These are phyloP conservation scores for Zoroaster sp. DNA, from an alignment of 53 echinoderm and acorn worm genomes.

Conservation along the genomic window DNA sequence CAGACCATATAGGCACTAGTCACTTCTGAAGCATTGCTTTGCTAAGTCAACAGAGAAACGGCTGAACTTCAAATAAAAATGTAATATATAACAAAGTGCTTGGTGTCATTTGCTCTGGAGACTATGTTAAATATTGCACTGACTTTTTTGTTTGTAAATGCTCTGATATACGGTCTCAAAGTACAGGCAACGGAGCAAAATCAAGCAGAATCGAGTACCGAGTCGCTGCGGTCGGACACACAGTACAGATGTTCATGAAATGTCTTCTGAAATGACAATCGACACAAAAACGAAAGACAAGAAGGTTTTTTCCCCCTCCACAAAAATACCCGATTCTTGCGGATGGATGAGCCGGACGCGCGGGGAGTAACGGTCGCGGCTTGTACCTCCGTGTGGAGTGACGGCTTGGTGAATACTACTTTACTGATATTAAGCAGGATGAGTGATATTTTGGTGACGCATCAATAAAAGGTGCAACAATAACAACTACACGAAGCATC, in stretches of 20 bases:
- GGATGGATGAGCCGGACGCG: background rate
- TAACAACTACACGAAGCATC: background rate
- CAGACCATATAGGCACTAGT: slow-evolving; percentile 54
- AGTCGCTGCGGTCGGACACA: slow-evolving; percentile 47
- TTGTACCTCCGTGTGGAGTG: background rate
- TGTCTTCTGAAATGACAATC: slow-evolving; percentile 3
- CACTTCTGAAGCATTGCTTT: slow-evolving; percentile 63
- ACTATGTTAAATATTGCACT: slow-evolving; percentile 72
- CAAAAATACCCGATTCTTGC: background rate
- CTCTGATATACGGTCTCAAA: slow-evolving; percentile 78
- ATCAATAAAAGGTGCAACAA: background rate
- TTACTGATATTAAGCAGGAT: background rate
- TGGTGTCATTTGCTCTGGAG: slow-evolving; percentile 74
- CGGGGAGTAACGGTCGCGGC: background rate
- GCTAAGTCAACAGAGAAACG: slow-evolving; percentile 83
- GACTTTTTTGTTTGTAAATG: slow-evolving; percentile 73
- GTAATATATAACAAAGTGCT: slow-evolving; percentile 97
- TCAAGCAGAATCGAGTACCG: slow-evolving; percentile 59
- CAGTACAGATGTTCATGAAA: background rate
- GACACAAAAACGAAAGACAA: background rate
- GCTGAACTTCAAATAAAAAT: slow-evolving; percentile 98
- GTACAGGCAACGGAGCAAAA: slow-evolving; percentile 59
- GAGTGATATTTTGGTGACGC: background rate
- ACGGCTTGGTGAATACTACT: background rate
- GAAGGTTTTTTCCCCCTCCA: background rate